These are phyloP conservation scores for Megalops cyprinoides DNA, from an alignment of 2,797 vertebrate genomes.

Conservation along the genomic window DNA sequence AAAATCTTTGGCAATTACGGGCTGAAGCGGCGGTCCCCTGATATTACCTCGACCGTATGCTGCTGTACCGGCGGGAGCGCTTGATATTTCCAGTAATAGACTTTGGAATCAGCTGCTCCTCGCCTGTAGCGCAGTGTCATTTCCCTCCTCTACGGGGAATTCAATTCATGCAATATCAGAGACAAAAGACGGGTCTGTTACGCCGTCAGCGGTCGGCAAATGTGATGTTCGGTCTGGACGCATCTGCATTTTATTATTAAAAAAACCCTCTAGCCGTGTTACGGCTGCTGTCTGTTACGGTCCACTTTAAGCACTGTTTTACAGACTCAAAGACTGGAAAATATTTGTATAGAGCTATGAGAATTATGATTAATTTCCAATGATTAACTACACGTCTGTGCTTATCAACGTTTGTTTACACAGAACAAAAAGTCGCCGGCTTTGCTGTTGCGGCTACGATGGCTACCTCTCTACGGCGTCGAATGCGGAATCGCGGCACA, in stretches of 20 bases:
- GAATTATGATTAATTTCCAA: no score
- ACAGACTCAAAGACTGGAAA: no score
- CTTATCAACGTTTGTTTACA: no score
- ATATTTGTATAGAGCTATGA: no score
- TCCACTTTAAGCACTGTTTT: no score
- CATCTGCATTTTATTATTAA: no score
- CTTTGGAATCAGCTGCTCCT: slow-evolving; percentile 16
- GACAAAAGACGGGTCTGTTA: neutral
- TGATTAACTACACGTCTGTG: no score
- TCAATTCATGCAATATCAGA: neutral
- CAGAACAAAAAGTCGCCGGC: neutral
- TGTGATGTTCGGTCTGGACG: neutral
- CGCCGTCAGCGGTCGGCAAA: neutral
- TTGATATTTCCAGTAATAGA: slow-evolving; percentile 29
- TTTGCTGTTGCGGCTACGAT: no score
- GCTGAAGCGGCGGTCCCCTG: neutral
- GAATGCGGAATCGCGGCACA: neutral
- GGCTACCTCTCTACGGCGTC: neutral
- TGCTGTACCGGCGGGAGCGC: slow-evolving; percentile 10
- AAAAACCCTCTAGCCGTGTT: no score
- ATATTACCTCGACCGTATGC: neutral
- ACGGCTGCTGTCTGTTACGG: no score
- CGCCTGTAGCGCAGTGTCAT: slow-evolving; percentile 1
- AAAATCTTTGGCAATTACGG: slow-evolving; percentile 30
- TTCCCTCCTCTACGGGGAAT: neutral